phyloP scores from a whole-genome alignment of 53 echinoderm and acorn worm genomes.

The Zoroaster sp. region DNA sequence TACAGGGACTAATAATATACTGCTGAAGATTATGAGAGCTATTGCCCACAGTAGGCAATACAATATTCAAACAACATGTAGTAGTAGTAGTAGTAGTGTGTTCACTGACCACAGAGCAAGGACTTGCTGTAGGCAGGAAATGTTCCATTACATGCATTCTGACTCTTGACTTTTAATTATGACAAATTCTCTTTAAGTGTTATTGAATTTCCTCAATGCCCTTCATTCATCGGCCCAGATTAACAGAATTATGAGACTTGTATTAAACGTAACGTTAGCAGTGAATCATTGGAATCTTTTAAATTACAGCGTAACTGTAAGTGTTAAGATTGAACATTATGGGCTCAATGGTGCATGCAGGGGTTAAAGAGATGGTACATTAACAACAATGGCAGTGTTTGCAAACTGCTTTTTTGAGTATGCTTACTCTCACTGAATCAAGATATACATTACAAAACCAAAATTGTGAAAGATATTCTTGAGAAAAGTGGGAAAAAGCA shows the following conservation, averaged over 20 bases:
- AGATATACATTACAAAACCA: no score
- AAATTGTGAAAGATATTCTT: no score
- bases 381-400: no score
- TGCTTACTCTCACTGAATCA: no score
- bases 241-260: neutral
- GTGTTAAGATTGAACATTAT: no score
- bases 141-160: constrained; percentile 26
- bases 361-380: no score
- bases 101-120: no score
- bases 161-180: constrained; percentile 21
- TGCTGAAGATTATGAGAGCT: neutral
- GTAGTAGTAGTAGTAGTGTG: neutral
- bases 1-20: neutral
- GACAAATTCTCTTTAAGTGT: constrained; percentile 29
- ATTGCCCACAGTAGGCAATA: neutral
- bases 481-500: no score
- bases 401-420: no score
- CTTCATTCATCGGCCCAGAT: neutral
- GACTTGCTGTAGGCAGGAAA: no score
- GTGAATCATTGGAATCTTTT: neutral
- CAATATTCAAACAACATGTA: neutral
- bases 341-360: no score
- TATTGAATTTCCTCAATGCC: constrained; percentile 46
- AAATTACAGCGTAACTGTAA: neutral
- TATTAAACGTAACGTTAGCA: neutral